Evolutionary conservation across 2,113 vertebrate species (phyloP).

Genomic region (Eurypyga helias): DNA sequence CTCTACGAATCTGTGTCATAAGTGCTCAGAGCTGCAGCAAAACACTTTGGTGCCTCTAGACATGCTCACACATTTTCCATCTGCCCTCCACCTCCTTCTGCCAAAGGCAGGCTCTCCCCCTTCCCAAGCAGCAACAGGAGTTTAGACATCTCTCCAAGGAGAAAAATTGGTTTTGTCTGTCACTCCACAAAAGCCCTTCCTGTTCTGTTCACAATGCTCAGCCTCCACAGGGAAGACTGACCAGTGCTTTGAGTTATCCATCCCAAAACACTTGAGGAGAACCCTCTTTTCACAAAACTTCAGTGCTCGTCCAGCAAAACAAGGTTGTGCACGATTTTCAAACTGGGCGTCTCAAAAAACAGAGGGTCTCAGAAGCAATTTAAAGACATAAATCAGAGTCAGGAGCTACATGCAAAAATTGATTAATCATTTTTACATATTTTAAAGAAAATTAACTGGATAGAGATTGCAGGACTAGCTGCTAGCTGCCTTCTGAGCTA

Average conservation of each 20-base stretch:
- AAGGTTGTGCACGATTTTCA: background rate
- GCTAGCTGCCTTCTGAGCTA: background rate
- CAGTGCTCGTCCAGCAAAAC: background rate
- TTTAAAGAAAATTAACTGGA: background rate
- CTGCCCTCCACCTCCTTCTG: background rate
- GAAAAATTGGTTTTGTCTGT: background rate
- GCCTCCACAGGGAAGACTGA: accelerated
- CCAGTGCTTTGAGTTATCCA: background rate
- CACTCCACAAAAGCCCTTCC: no score
- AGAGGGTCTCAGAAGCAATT: background rate
- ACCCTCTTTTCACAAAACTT: background rate
- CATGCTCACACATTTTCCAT: background rate
- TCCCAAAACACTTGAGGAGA: accelerated
- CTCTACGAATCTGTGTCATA: background rate
- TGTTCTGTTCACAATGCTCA: background rate
- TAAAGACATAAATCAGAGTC: background rate
- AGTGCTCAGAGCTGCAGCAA: background rate
- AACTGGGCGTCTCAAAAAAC: background rate
- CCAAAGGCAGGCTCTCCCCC: background rate
- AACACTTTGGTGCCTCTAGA: background rate
- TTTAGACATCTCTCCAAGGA: background rate
- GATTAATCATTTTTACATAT: background rate
- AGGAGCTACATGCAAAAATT: background rate
- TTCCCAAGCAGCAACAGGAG: background rate
- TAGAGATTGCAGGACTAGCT: background rate